phyloP scores from a whole-genome alignment of 2,797 vertebrate species.

The Cygnus olor region DNA sequence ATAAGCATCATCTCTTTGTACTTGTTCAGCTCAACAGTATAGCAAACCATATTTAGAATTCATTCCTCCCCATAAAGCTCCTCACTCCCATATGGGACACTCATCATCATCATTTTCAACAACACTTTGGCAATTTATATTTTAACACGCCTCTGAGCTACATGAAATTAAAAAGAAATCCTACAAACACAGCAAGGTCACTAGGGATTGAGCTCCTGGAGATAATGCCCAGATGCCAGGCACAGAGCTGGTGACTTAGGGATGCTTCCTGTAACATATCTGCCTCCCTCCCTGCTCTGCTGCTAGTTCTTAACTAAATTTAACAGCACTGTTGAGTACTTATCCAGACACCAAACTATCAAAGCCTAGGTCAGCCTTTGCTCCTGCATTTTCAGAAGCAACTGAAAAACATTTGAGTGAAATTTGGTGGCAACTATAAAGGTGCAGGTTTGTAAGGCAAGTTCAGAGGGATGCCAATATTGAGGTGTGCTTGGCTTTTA shows the following conservation, averaged over 20 bases:
- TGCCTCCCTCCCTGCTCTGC: background rate
- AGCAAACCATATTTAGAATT: background rate
- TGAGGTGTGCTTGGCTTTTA: background rate
- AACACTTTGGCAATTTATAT: background rate
- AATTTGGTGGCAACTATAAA: background rate
- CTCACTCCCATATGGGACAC: background rate
- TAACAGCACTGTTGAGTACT: background rate
- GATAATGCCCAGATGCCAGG: background rate
- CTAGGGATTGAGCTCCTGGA: background rate
- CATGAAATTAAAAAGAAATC: background rate
- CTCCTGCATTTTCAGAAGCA: background rate
- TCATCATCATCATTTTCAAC: background rate
- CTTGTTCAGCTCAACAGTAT: background rate
- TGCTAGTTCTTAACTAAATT: background rate
- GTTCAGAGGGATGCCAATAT: background rate
- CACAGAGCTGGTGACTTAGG: background rate
- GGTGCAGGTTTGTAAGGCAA: background rate
- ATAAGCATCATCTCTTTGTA: background rate
- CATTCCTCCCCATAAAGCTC: background rate
- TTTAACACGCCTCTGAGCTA: background rate
- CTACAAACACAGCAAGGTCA: background rate
- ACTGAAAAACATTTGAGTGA: background rate
- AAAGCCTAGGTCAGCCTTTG: background rate
- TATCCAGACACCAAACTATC: background rate
- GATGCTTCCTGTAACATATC: background rate